Evolutionary conservation across 1,140 invertebrate species (phyloP), one percentile per base, ranked within the genome.

Genomic region (Drosophila biarmipes): DNA sequence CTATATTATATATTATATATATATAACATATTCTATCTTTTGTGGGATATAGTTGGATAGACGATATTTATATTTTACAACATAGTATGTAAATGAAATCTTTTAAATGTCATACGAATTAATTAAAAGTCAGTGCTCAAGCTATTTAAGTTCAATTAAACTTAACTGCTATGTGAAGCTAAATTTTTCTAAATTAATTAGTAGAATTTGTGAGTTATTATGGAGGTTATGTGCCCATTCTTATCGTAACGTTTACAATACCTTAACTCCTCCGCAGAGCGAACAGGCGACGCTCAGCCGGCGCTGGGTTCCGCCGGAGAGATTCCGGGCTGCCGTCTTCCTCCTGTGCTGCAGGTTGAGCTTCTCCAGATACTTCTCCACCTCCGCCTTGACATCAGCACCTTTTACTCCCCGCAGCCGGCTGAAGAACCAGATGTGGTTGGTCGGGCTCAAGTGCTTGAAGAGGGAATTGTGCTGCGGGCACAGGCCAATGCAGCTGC

Each of bases 401-500:
- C 38, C 37, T 27, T 12, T 52, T 0, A 68, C 7, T 14, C 78
- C 80, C n/a, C 75, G 71, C 2, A 84, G 27, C 15, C 55, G 24
- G 17, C 58, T 40, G 15, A 59, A 79, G 7, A 81, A 48, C 19
- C n/a, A 17, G 4, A 99, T 93, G 92, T 99, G 98, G 91, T 98
- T 96, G 27, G 93, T 93, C 6, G 98, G 97, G 17, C 96, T 98
- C 15, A 99, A 92, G 66, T 96, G 95, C 56, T 96, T 95, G 91
- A 98, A 98, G 2, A 99, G 93, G 71, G 98, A 95, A 91, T 98
- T 97, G 87, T 98, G 96, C 91, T 99, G 98, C 8, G 98, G 98
- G 92, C 98, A 99, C 1, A 97, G 92, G 1, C 97, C 96, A 2
- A 98, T 21, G 31, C 48, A 59, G 0, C 10, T 15, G 6, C 40